Base-by-base conservation (phyloP, 1,140 invertebrate genomes). In the Drosophila ambigua region DNA sequence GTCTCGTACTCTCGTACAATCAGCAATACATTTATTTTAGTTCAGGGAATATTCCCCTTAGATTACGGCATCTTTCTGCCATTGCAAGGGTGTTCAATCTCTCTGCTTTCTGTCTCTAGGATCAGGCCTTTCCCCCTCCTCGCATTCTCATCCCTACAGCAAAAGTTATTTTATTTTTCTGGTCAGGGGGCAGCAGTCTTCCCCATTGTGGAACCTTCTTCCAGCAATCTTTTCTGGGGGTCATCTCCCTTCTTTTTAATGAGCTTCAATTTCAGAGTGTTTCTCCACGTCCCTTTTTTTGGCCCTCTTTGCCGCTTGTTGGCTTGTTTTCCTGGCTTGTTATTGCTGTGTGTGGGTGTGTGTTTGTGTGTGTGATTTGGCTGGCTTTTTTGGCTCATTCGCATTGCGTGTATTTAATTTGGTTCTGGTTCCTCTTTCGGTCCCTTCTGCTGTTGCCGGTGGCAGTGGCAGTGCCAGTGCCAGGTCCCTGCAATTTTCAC, bases 361-460 rank as follows among this genome's bases (percentile, higher is more conserved):
- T 16, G 16, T 16, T 16, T 39, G 15, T 63, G 67, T 71, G 67
- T 71, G 67, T 71, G 67, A 69, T 69, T 69, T 69, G 57, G 51
- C 69, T 62, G 68, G 45, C 64, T 66, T 60, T 51, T 64, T 66
- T 62, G 73, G 51, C 64, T 66, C 63, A 55, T 64, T 71, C 57
- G 72, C 76, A 77, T 35, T 69, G 81, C 65, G 77, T 77, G 64
- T 85, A 87, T 87, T 87, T 87, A 87, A 87, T 85, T 78, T 87
- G 75, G 69, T 69, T 76, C 53, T 39, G 35, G 64, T 65, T 72
- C 72, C 62, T 57, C 74, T 63, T 39, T 16, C 23, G 49, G 15
- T 28, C 43, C 46, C 55, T 72, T 58, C 44, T 62, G 41, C 23
- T 26, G 41, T 35, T 55, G 11, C 23, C 23, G 5, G 20, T 23